These are phyloP conservation scores for Leptopilina myrica DNA, from an alignment of 2,888 invertebrate species.

Conservation along the genomic window DNA sequence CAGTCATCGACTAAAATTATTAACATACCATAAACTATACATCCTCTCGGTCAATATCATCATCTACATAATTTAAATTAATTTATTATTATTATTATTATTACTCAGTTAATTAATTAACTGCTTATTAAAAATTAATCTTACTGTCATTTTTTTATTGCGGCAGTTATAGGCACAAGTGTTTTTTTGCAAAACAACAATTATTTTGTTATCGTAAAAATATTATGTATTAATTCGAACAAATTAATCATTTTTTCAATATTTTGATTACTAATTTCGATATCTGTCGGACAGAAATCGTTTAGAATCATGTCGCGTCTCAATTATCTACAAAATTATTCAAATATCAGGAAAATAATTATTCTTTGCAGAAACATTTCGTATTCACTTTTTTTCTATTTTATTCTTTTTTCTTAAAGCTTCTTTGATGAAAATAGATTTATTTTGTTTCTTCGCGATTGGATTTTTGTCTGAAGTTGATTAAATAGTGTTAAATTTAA, in stretches of 20 bases:
- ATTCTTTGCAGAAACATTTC: too few relatives aligned
- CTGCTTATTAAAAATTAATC: slow-evolving; percentile 35
- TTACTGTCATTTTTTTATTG: slow-evolving; percentile 53
- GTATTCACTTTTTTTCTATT: too few relatives aligned
- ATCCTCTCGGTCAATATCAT: slow-evolving; percentile 71
- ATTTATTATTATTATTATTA: background rate
- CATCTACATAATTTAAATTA: slow-evolving; percentile 48
- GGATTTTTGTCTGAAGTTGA: too few relatives aligned
- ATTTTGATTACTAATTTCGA: slow-evolving; percentile 7
- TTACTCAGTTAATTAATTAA: too few relatives aligned
- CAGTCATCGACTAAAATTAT: slow-evolving; percentile 67
- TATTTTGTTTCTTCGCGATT: too few relatives aligned
- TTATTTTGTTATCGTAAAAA: slow-evolving; percentile 36
- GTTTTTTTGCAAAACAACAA: background rate
- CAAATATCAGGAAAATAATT: too few relatives aligned
- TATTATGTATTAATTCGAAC: too few relatives aligned
- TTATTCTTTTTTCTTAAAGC: too few relatives aligned
- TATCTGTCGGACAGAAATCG: slow-evolving; percentile 20
- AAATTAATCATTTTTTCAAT: too few relatives aligned
- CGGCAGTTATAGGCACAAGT: slow-evolving; percentile 51
- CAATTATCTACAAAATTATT: background rate
- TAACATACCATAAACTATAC: slow-evolving; percentile 70
- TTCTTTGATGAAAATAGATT: too few relatives aligned
- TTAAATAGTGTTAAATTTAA: too few relatives aligned
- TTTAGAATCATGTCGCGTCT: background rate